A percentile compares a stretch with the other conserved stretches of the same genome.
Evolutionary conservation across 2,888 invertebrate genomes (phyloP).

Genomic region (Dasysyrphus tricinctus): DNA sequence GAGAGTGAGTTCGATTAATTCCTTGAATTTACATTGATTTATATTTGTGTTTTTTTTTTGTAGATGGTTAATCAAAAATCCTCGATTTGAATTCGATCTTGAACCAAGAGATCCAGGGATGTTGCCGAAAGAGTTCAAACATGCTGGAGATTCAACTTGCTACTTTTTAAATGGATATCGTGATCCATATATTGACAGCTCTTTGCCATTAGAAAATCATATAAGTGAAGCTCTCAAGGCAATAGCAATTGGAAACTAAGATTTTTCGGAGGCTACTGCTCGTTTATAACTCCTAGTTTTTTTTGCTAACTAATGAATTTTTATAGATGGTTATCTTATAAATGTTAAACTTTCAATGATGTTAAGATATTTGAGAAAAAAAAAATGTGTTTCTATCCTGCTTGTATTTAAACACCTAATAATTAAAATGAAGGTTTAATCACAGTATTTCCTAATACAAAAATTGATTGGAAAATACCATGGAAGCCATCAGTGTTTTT

Average conservation of each 20-base stretch:
- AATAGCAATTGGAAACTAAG: slow-evolving; percentile 77
- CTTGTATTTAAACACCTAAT: too few species aligned
- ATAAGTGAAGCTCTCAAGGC: slow-evolving; percentile 82
- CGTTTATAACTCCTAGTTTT: background rate
- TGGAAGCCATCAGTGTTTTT: too few species aligned
- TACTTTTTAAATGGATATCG: slow-evolving; percentile 92
- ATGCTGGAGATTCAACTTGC: slow-evolving; percentile 91
- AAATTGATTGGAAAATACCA: too few species aligned
- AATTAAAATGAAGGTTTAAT: too few species aligned
- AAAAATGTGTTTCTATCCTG: too few species aligned
- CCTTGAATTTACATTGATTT: background rate
- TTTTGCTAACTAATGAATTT: background rate
- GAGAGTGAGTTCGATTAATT: slow-evolving; percentile 88
- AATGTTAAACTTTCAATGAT: background rate
- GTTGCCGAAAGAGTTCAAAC: slow-evolving; percentile 93
- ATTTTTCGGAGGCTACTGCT: background rate
- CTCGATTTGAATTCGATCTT: slow-evolving; percentile 89
- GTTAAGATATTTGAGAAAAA: too few species aligned
- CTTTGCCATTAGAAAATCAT: slow-evolving; percentile 84
- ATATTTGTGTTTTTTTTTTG: slow-evolving; percentile 72
- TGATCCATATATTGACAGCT: slow-evolving; percentile 87
- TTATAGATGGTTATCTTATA: background rate
- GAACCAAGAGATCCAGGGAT: slow-evolving; percentile 90
- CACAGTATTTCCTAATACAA: too few species aligned
- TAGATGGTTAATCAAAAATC: slow-evolving; percentile 90